Evolutionary conservation across 2,888 invertebrate genomes (phyloP).

Genomic region (Drosophila rellima): DNA sequence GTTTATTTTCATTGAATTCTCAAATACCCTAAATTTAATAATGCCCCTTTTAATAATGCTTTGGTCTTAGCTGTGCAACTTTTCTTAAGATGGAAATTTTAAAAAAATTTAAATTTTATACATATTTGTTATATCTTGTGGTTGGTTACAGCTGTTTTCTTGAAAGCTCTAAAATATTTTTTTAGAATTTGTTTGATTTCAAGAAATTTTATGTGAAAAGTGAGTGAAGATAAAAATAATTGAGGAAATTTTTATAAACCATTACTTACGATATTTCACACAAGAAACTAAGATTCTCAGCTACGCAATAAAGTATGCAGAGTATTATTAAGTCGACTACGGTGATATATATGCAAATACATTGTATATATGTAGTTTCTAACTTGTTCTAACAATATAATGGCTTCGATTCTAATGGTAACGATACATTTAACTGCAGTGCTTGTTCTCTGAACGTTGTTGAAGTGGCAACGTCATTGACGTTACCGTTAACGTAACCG

Average conservation of each 20-base stretch:
- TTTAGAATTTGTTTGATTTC: background rate
- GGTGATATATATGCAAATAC: background rate
- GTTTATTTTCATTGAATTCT: constrained; percentile 52
- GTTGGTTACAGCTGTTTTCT: too few relatives aligned
- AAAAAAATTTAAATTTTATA: background rate
- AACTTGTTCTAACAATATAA: constrained; percentile 53
- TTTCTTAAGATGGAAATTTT: background rate
- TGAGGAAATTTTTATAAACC: background rate
- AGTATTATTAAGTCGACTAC: constrained; percentile 16
- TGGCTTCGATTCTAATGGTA: constrained; percentile 55
- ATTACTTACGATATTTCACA: too few relatives aligned
- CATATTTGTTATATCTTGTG: background rate
- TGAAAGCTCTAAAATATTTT: background rate
- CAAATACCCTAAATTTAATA: constrained; percentile 9
- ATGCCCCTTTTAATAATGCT: background rate
- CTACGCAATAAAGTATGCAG: constrained; percentile 8
- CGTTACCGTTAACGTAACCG: constrained; percentile 32
- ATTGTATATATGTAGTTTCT: constrained; percentile 24
- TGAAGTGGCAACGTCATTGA: constrained; percentile 60
- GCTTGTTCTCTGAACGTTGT: constrained; percentile 46
- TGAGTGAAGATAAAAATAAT: too few relatives aligned
- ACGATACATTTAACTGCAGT: constrained; percentile 79
- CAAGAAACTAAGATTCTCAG: background rate
- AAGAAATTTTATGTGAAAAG: background rate
- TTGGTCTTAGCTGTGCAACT: background rate